Base-by-base conservation (phyloP, 2,113 vertebrate genomes). In the Pituophis catenifer region DNA sequence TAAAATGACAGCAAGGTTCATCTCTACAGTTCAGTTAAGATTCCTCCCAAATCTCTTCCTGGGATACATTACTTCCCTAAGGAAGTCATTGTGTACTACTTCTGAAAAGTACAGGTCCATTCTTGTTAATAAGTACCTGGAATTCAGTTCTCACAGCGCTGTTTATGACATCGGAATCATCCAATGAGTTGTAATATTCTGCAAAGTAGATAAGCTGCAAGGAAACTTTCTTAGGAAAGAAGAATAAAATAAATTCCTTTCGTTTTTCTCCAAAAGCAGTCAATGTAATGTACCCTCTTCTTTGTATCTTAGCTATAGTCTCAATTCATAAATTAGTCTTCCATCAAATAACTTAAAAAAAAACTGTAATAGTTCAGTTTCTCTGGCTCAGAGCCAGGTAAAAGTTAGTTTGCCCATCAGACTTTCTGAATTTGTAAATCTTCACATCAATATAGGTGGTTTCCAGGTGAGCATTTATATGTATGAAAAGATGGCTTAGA, bases 331-430 rank as follows among this genome's bases (percentile, higher is more conserved):
- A 98, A 98, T 98, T 95, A 96, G 97, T 97, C 96, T 97, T 98
- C 97, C 96, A 95, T 94, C 97, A 97, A 98, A 98, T 98, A 98
- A 98, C 96, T 98, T 98, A 98, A 98, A 98, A 97, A 98, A 97
- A 96, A 97, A 94, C 93, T 96, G 92, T 97, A 97, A 92, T 96
- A 97, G 96, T 97, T 57, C 94, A 97, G 97, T 97, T 97, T 97
- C 96, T 97, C 97, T 96, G 96, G 97, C 97, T 97, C 93, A 93
- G 96, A 0, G 97, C 98, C 98, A 97, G 97, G 97, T 98, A 98
- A 98, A 98, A 98, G 98, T 98, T 98, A 98, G 97, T 98, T 98
- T 97, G 97, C 95, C 96, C 97, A 93, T 97, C 96, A 94, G 96
- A 98, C 97, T 96, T 97, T 96, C 92, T 94, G 96, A 97, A 96